phyloP scores from a whole-genome alignment of 2,888 invertebrate species.

The Ornithoptera alexandrae region DNA sequence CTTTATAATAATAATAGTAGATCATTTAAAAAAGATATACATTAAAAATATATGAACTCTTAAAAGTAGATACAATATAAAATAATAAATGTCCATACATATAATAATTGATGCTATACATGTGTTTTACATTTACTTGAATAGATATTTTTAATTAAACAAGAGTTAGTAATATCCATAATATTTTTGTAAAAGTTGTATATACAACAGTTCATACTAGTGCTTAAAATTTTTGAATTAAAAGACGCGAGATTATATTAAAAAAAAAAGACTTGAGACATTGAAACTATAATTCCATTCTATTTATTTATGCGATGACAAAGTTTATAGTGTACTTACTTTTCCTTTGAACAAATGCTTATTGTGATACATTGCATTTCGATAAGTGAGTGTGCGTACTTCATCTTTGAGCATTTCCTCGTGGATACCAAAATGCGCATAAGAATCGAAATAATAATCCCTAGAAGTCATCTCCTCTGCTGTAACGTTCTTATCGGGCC shows the following conservation, averaged over 20 bases:
- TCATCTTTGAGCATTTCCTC: conserved; percentile 99
- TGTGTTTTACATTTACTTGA: too few relatives aligned
- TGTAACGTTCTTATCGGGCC: conserved; percentile 79
- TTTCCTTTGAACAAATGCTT: conserved; percentile 97
- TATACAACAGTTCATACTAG: too few relatives aligned
- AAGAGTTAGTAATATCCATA: too few relatives aligned
- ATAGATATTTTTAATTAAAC: too few relatives aligned
- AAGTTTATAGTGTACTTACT: conserved; percentile 57
- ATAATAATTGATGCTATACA: too few relatives aligned
- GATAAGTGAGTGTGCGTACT: conserved; percentile 97
- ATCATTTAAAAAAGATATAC: too few relatives aligned
- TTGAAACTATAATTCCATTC: not conserved
- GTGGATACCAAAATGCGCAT: conserved; percentile 99
- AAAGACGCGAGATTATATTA: not conserved
- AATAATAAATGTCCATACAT: too few relatives aligned
- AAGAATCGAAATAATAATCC: conserved; percentile 99
- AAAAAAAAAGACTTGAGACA: not conserved
- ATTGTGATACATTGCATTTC: conserved; percentile 99
- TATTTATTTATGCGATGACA: not conserved
- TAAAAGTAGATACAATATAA: too few relatives aligned
- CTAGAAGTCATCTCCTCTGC: conserved; percentile 99
- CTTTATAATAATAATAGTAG: too few relatives aligned
- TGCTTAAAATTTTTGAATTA: not conserved
- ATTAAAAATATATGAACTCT: too few relatives aligned
- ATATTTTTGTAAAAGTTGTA: too few relatives aligned